Evolutionary conservation across 1,140 invertebrate species (phyloP).

Genomic region (Heliconius nattereri): DNA sequence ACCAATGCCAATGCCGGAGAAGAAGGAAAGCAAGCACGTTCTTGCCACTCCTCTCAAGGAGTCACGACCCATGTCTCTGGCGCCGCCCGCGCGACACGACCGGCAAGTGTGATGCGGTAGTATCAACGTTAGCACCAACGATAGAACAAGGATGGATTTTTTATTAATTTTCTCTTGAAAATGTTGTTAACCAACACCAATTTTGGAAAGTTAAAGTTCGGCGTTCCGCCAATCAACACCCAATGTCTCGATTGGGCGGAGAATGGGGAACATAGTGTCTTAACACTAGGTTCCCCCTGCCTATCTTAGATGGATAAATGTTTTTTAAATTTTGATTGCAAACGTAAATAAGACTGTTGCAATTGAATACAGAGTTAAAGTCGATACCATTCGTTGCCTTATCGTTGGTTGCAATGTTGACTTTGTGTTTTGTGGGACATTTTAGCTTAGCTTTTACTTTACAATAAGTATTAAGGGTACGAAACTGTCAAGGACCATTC

Average conservation of each 20-base stretch:
- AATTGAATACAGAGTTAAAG: too few species aligned
- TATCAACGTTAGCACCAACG: background rate
- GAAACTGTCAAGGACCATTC: slow-evolving; percentile 26
- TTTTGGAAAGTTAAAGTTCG: too few species aligned
- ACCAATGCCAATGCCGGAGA: slow-evolving; percentile 26
- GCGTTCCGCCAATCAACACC: too few species aligned
- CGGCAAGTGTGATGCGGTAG: slow-evolving; percentile 55
- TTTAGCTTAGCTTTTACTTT: slow-evolving; percentile 1
- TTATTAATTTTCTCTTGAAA: background rate
- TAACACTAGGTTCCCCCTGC: too few species aligned
- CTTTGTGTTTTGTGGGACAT: background rate
- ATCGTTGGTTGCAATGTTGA: background rate
- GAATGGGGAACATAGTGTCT: too few species aligned
- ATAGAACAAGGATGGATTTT: background rate
- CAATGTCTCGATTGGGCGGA: too few species aligned
- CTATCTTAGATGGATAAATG: too few species aligned
- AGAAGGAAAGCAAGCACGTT: slow-evolving; percentile 11
- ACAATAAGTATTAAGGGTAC: slow-evolving; percentile 7
- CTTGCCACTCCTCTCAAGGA: slow-evolving; percentile 40
- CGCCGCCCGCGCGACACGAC: slow-evolving; percentile 64
- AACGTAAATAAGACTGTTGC: too few species aligned
- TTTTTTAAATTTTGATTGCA: too few species aligned
- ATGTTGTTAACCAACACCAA: too few species aligned
- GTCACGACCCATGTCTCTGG: slow-evolving; percentile 62
- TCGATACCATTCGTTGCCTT: too few species aligned